phyloP scores from a whole-genome alignment of 2,888 invertebrate genomes.

The Trachelus iudaicus region DNA sequence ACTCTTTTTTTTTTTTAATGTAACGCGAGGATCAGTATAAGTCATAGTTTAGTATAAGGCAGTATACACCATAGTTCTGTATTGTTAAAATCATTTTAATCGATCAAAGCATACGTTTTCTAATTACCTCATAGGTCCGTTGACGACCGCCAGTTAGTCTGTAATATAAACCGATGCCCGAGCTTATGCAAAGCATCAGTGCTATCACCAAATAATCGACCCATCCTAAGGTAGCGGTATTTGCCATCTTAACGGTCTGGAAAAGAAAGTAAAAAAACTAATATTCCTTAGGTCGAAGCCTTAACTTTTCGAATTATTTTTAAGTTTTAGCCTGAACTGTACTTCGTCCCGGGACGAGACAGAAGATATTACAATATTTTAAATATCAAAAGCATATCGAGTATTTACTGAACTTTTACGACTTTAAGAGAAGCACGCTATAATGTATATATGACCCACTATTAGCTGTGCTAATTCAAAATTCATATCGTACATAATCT shows the following conservation, averaged over 20 bases:
- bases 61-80: neutral
- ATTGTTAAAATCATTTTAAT: neutral
- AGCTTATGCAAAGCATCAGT: slow-evolving; percentile 76
- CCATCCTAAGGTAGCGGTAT: slow-evolving; percentile 67
- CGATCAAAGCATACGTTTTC: neutral
- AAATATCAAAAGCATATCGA: neutral
- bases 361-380: neutral
- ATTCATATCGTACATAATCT: neutral
- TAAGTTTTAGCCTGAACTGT: neutral
- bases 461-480: neutral
- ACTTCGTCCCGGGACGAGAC: neutral
- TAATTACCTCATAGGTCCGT: slow-evolving; percentile 79
- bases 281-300: neutral
- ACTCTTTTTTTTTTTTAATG: neutral
- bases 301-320: too few relatives aligned
- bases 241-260: slow-evolving; percentile 18
- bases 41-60: neutral
- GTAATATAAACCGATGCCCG: slow-evolving; percentile 85
- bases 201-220: slow-evolving; percentile 84
- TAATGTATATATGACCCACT: neutral
- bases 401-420: neutral
- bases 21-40: neutral
- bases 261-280: neutral
- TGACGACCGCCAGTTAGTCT: slow-evolving; percentile 87
- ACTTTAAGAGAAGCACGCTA: neutral